Base-by-base conservation (phyloP, 2,888 invertebrate genomes). In the Phengaris alcon region DNA sequence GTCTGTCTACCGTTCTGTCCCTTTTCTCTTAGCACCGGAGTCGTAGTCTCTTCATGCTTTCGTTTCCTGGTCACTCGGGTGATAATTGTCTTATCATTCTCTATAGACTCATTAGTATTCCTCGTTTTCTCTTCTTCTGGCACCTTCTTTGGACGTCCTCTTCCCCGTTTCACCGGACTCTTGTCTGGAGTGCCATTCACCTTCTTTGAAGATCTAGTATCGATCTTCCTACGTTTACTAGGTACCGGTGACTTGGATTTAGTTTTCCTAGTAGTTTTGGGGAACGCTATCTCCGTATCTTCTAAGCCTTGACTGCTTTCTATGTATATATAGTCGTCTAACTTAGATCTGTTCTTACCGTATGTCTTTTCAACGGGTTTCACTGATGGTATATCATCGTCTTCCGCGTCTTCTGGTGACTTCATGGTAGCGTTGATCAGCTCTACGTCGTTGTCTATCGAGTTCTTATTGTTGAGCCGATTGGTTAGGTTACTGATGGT, bases 321-420 rank as follows among this genome's bases (percentile, higher is more conserved):
- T 0, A 93, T 88, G 73, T 91, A 93, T 15, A 92, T 89, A 51
- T 90, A 93, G 70, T 91, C 90, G 79, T 93, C 93, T 52, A 92
- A 77, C 78, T 91, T 92, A 0, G 93, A 87, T 13, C 90, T 83
- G 35, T 88, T 86, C 79, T 92, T 92, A 2, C 84, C 84, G 81
- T 93, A 93, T 0, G 93, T 93, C 75, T 90, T 90, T 75, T 91
- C 89, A 0, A 93, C 93, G 0, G 89, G 93, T 81, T 90, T 90
- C 44, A 93, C 88, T 0, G 90, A 79, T 0, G 89, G 90, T 2
- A 91, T 82, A 2, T 91, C 90, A 5, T 91, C 90, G 5, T 89
- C 88, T 3, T 83, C 82, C 80, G 55, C 69, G 10, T 80, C 88
- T 2, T 75, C 82, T 0, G 89, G 89, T 77, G 89, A 87, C 0